Evolutionary conservation across 2,797 vertebrate species (phyloP).

Genomic region (Esox masquinongy): DNA sequence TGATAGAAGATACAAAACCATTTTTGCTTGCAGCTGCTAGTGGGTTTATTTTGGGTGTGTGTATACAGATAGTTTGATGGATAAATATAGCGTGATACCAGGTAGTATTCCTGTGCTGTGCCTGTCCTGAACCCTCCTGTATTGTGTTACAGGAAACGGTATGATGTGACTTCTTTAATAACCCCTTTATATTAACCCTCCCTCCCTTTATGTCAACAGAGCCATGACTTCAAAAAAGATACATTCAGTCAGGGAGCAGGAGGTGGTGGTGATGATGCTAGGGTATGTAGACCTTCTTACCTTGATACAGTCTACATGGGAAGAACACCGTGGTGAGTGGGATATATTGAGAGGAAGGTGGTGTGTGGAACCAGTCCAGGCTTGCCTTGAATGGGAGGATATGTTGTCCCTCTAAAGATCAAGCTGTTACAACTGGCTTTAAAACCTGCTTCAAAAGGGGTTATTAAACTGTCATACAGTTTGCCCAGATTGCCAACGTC

Average conservation of each 20-base stretch:
- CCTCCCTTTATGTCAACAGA: constrained; percentile 69
- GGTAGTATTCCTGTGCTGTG: neutral
- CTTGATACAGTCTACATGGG: neutral
- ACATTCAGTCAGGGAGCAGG: constrained; percentile 58
- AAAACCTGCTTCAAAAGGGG: no score
- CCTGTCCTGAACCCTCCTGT: neutral
- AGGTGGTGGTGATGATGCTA: constrained; percentile 55
- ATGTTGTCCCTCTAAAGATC: no score
- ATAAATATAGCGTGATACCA: neutral
- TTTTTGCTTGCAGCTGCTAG: neutral
- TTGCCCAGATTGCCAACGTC: no score
- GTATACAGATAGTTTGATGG: neutral
- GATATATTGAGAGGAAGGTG: neutral
- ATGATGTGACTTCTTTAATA: constrained; percentile 59
- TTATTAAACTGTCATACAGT: no score
- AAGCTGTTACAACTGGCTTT: no score
- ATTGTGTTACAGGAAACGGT: constrained; percentile 27
- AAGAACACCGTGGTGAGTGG: neutral
- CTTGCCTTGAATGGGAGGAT: no score
- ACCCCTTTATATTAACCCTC: constrained; percentile 57
- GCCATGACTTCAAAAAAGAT: constrained; percentile 74
- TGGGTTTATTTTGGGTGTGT: neutral
- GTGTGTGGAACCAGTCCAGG: neutral
- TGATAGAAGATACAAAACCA: neutral
- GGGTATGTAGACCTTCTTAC: constrained; percentile 67